Conservation (phyloP, 2,113 vertebrate species). For the Thalassarche chlororhynchos region DNA sequence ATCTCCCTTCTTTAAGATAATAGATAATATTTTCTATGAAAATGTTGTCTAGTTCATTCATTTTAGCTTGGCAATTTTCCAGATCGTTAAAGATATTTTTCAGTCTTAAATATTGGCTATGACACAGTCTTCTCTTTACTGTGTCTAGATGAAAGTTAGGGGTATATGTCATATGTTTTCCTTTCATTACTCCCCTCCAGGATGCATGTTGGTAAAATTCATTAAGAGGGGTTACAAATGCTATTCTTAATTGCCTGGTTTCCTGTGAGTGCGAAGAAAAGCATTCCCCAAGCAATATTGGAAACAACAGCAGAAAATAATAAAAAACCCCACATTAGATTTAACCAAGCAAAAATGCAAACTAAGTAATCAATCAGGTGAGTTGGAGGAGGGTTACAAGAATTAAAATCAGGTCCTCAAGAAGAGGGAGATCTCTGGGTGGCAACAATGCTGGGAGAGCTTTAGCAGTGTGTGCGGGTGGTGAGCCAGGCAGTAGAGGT, state of each 20-base stretch:
- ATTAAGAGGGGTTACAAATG: neutral
- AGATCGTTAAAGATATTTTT: conserved; percentile 9
- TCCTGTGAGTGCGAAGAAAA: neutral
- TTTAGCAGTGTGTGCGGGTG: neutral
- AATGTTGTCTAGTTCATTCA: neutral
- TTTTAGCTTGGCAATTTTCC: conserved; percentile 17
- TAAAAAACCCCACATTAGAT: neutral
- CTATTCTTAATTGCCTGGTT: neutral
- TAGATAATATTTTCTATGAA: neutral
- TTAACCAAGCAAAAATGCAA: neutral
- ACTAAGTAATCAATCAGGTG: neutral
- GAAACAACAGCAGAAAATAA: neutral
- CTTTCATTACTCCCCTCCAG: conserved; percentile 17
- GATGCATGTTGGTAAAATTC: neutral
- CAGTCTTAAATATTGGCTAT: neutral
- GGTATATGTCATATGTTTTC: conserved; percentile 18
- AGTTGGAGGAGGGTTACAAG: neutral
- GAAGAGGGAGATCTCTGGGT: neutral
- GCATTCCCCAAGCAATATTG: neutral
- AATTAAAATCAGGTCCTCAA: neutral
- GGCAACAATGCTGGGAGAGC: neutral
- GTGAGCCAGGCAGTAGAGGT: neutral
- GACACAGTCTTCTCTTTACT: neutral
- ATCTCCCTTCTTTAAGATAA: neutral
- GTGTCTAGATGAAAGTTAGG: conserved; percentile 1